Percentiles rank a stretch among this genome's conserved stretches.
Conservation (phyloP, 2,113 vertebrate species). For the Trematomus loennbergii region DNA sequence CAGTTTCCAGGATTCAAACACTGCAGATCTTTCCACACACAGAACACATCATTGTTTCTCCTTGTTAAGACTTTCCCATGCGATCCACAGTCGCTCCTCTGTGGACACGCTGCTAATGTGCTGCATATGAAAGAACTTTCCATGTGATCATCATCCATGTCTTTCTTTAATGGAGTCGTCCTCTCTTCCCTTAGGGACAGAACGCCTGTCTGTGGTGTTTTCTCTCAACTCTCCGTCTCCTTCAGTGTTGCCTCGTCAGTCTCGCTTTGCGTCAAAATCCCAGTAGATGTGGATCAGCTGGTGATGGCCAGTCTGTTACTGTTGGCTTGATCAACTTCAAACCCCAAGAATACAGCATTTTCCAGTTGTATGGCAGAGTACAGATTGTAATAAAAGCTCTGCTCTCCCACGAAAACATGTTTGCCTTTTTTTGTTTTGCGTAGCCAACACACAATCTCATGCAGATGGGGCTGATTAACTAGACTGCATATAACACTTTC, state of each 20-base stretch:
- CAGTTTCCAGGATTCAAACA: neutral
- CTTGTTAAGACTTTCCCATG: slow-evolving; percentile 5
- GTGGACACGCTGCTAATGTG: slow-evolving; percentile 48
- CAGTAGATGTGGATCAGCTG: neutral
- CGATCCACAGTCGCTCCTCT: slow-evolving; percentile 35
- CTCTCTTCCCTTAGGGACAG: slow-evolving; percentile 33
- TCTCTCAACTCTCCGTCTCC: slow-evolving; percentile 53
- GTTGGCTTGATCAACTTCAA: neutral
- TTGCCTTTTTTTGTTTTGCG: too few relatives aligned
- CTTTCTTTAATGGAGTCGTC: slow-evolving; percentile 25
- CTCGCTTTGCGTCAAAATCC: slow-evolving; percentile 32
- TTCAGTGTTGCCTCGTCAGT: slow-evolving; percentile 34
- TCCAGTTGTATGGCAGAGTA: neutral
- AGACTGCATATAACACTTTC: too few relatives aligned
- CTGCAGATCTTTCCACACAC: slow-evolving; percentile 5
- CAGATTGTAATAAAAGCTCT: neutral
- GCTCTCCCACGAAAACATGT: neutral
- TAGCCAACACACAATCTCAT: too few relatives aligned
- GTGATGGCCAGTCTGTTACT: neutral
- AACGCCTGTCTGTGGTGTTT: slow-evolving; percentile 24
- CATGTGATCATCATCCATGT: slow-evolving; percentile 67
- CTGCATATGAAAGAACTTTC: slow-evolving; percentile 56
- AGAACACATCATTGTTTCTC: slow-evolving; percentile 37
- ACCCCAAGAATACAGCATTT: too few relatives aligned
- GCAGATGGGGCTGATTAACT: too few relatives aligned